Evolutionary conservation across 2,888 invertebrate genomes (phyloP).

Genomic region (Rhagonycha fulva): DNA sequence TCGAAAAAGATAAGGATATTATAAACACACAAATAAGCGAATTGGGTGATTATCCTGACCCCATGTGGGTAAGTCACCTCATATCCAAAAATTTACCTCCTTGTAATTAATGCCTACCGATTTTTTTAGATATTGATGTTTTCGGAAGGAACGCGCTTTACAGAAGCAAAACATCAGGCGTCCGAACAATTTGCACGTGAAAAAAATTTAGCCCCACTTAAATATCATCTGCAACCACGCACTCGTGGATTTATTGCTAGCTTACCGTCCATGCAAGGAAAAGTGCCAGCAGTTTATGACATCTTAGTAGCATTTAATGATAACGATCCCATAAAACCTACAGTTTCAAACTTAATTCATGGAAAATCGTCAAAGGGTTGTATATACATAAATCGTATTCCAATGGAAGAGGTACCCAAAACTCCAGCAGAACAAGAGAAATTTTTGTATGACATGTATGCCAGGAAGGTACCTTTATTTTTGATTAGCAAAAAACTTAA

Average conservation of each 20-base stretch:
- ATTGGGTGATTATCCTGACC: constrained; percentile 87
- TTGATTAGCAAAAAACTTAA: neutral
- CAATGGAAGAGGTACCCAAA: constrained; percentile 78
- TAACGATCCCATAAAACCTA: constrained; percentile 71
- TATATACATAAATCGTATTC: constrained; percentile 79
- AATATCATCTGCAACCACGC: constrained; percentile 90
- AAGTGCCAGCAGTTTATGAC: constrained; percentile 83
- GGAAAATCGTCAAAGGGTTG: constrained; percentile 76
- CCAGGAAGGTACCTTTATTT: constrained; percentile 69
- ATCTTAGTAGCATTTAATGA: constrained; percentile 75
- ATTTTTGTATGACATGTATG: constrained; percentile 83
- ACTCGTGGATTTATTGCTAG: constrained; percentile 93
- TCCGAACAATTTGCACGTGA: constrained; percentile 86
- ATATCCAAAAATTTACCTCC: neutral
- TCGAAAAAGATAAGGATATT: constrained; percentile 85
- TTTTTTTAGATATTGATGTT: constrained; percentile 77
- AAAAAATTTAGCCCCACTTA: constrained; percentile 81
- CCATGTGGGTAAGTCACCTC: constrained; percentile 74
- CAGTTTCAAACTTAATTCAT: constrained; percentile 74
- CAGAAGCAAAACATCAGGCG: constrained; percentile 81
- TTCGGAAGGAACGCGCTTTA: constrained; percentile 93
- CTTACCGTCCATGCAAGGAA: constrained; percentile 77
- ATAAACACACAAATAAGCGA: constrained; percentile 80
- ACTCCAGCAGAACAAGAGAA: constrained; percentile 73
- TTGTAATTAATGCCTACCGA: neutral